These are phyloP conservation scores for Zaprionus obscuricornis DNA, from an alignment of 2,888 invertebrate genomes.

Conservation along the genomic window DNA sequence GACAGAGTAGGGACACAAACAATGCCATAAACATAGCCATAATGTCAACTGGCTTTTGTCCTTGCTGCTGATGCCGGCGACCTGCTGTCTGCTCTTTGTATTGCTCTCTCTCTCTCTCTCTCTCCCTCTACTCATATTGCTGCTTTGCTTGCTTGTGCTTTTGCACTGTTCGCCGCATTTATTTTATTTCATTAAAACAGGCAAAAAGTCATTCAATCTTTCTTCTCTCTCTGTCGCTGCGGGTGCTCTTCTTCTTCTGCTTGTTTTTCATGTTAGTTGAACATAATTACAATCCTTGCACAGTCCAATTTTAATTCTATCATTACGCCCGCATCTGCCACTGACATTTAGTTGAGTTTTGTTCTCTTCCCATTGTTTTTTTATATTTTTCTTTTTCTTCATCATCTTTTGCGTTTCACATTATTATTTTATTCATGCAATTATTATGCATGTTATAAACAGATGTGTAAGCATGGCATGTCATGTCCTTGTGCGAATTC, in stretches of 20 bases:
- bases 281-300: slow-evolving; percentile 78
- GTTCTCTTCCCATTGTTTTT: too few relatives aligned
- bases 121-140: background rate
- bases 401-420: too few relatives aligned
- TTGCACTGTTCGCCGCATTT: slow-evolving; percentile 61
- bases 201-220: slow-evolving; percentile 33
- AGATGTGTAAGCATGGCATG: background rate
- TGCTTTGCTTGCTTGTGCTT: slow-evolving; percentile 7
- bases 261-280: slow-evolving; percentile 54
- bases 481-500: slow-evolving; percentile 9
- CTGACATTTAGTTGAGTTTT: slow-evolving; percentile 60
- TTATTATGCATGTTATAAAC: slow-evolving; percentile 42
- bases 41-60: slow-evolving; percentile 77
- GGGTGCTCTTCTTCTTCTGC: slow-evolving; percentile 63
- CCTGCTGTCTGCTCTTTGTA: slow-evolving; percentile 51
- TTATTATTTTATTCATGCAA: slow-evolving; percentile 35
- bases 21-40: slow-evolving; percentile 67
- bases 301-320: slow-evolving; percentile 79
- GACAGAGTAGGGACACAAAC: slow-evolving; percentile 32
- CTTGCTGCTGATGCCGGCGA: slow-evolving; percentile 66
- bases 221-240: too few relatives aligned
- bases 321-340: slow-evolving; percentile 74
- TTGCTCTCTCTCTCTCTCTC: background rate
- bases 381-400: too few relatives aligned
- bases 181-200: slow-evolving; percentile 78